phyloP scores from a whole-genome alignment of 1,140 invertebrate species.

The Propsilocerus akamusi region DNA sequence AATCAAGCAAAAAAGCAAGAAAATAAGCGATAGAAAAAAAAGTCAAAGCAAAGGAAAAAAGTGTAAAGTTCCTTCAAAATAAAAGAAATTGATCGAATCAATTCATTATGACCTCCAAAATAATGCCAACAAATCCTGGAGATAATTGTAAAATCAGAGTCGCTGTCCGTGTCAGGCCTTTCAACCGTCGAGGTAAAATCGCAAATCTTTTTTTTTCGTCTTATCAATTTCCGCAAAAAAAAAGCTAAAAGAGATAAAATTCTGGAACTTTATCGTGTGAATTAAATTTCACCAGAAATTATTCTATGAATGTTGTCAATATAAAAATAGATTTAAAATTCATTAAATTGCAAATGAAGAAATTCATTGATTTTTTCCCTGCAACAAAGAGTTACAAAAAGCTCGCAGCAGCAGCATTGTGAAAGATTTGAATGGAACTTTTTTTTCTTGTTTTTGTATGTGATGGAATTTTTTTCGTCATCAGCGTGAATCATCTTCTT shows the following conservation, averaged over 20 bases:
- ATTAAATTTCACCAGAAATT: background rate
- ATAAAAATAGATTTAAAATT: background rate
- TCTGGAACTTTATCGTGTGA: background rate
- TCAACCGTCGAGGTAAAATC: constrained; percentile 82
- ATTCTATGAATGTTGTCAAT: no score
- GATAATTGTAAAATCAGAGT: constrained; percentile 72
- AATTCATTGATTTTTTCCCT: no score
- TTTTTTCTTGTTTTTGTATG: background rate
- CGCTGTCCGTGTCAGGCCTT: constrained; percentile 85
- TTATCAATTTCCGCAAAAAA: background rate
- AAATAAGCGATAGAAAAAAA: background rate
- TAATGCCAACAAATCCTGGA: background rate
- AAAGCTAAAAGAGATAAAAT: background rate
- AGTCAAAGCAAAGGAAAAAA: background rate
- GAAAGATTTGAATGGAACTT: no score
- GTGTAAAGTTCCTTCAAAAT: constrained; percentile 2
- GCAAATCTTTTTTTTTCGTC: background rate
- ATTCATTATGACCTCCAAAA: background rate
- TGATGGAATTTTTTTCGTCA: background rate
- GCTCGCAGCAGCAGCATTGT: no score
- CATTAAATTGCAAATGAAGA: background rate
- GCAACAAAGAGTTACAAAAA: no score
- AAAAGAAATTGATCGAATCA: background rate
- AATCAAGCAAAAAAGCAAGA: background rate
- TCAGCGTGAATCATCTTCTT: background rate